These are phyloP conservation scores for Wasmannia auropunctata DNA, from an alignment of 1,140 invertebrate species.

Conservation along the genomic window DNA sequence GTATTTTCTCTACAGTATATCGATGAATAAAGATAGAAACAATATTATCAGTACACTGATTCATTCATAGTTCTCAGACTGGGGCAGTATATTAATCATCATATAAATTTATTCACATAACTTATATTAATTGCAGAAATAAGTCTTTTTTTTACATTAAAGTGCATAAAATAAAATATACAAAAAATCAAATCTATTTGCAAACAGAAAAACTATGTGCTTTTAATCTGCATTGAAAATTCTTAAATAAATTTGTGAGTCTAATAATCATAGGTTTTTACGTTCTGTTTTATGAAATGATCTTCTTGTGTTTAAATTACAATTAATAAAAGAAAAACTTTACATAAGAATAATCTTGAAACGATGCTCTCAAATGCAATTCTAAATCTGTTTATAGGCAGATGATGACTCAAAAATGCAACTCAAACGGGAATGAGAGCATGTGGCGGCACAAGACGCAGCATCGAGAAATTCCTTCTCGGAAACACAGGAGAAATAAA, in stretches of 20 bases:
- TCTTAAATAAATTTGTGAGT: not conserved
- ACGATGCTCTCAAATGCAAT: not conserved
- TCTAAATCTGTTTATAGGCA: not conserved
- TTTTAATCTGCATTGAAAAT: not conserved
- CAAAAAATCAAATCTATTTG: not conserved
- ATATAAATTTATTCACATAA: constrained; percentile 27
- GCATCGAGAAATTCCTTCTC: not conserved
- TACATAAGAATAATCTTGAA: not conserved
- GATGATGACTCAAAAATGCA: not conserved
- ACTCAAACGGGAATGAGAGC: not conserved
- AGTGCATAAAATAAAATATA: too few relatives aligned
- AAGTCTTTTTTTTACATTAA: not conserved
- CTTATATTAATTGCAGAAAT: not conserved
- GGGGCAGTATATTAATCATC: constrained; percentile 76
- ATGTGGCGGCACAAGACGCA: not conserved
- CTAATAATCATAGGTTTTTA: not conserved
- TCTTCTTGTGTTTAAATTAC: not conserved
- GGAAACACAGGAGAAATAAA: constrained; percentile 28
- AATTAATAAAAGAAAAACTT: not conserved
- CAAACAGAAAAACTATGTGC: not conserved
- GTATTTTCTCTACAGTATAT: not conserved
- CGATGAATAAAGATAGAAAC: not conserved
- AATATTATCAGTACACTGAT: constrained; percentile 64
- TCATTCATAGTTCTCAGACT: constrained; percentile 79
- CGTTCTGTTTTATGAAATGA: not conserved